These are phyloP conservation scores for Micronycteris hirsuta DNA, from an alignment of 2,113 vertebrate genomes.

Conservation along the genomic window DNA sequence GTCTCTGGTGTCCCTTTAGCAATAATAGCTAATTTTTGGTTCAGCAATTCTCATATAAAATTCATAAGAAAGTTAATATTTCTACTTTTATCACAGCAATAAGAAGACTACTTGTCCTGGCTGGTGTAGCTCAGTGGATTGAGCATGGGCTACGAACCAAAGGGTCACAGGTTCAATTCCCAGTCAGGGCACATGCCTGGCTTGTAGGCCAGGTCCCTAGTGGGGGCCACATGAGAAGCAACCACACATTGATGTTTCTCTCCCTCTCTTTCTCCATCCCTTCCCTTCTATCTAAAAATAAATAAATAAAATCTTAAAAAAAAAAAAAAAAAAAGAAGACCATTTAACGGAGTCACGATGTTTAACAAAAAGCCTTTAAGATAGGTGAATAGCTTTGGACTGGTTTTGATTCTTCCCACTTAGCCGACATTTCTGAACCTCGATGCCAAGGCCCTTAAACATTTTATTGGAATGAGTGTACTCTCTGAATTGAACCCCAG, in stretches of 20 bases:
- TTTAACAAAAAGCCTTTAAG: neutral
- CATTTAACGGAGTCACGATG: neutral
- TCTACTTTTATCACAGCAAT: constrained; percentile 26
- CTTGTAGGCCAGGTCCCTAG: no score
- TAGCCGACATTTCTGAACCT: neutral
- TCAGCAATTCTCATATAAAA: neutral
- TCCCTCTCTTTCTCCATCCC: no score
- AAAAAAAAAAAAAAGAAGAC: no score
- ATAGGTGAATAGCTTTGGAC: neutral
- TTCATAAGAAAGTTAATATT: constrained; percentile 18
- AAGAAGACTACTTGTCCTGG: no score
- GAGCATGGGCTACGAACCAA: no score
- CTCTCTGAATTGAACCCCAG: neutral
- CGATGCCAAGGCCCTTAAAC: neutral
- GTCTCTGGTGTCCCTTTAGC: neutral
- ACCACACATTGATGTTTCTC: no score
- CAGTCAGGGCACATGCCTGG: no score
- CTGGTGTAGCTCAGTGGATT: no score
- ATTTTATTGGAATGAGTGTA: neutral
- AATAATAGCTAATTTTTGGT: neutral
- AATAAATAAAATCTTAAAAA: no score
- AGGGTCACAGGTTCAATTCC: no score
- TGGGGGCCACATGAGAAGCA: no score
- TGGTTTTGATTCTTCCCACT: neutral
- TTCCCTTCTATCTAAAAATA: no score